phyloP scores from a whole-genome alignment of 2,797 vertebrate species.

The Diplodus sargus region DNA sequence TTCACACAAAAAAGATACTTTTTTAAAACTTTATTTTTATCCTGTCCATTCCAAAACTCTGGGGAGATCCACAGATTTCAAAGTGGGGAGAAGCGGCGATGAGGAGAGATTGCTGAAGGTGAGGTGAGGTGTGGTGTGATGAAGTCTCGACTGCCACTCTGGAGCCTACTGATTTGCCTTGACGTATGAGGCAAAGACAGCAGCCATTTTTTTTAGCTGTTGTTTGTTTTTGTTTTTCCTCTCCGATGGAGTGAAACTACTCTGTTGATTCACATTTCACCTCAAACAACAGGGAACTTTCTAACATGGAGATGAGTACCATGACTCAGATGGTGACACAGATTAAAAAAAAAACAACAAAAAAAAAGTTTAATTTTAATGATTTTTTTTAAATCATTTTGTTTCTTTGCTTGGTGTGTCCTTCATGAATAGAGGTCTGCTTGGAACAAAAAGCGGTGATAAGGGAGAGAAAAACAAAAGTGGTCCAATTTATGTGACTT shows the following conservation, averaged over 20 bases:
- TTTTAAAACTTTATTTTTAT: conserved; percentile 56
- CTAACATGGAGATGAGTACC: conserved; percentile 33
- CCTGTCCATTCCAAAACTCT: conserved; percentile 51
- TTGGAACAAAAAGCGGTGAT: conserved; percentile 36
- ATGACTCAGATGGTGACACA: conserved; percentile 38
- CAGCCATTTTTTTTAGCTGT: conserved; percentile 45
- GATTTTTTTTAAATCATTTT: conserved; percentile 13
- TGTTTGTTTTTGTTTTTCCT: conserved; percentile 27
- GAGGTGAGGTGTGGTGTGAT: conserved; percentile 17
- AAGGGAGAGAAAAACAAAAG: conserved; percentile 49
- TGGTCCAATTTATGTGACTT: conserved; percentile 66
- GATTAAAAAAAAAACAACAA: conserved; percentile 3
- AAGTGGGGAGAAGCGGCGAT: conserved; percentile 16
- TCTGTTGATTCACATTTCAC: conserved; percentile 66
- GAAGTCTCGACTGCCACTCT: conserved; percentile 48
- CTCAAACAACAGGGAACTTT: conserved; percentile 55
- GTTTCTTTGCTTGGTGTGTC: conserved; percentile 34
- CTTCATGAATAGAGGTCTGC: conserved; percentile 35
- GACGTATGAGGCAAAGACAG: conserved; percentile 45
- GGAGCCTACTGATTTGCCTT: conserved; percentile 52
- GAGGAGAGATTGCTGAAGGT: not conserved
- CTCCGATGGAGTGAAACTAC: conserved; percentile 22
- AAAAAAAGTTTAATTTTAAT: conserved; percentile 41
- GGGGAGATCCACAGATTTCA: conserved; percentile 66
- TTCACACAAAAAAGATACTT: conserved; percentile 28